Percentiles rank a stretch among this genome's conserved stretches.
Evolutionary conservation across 1,140 invertebrate species (phyloP).

Genomic region (Orchesella cincta): DNA sequence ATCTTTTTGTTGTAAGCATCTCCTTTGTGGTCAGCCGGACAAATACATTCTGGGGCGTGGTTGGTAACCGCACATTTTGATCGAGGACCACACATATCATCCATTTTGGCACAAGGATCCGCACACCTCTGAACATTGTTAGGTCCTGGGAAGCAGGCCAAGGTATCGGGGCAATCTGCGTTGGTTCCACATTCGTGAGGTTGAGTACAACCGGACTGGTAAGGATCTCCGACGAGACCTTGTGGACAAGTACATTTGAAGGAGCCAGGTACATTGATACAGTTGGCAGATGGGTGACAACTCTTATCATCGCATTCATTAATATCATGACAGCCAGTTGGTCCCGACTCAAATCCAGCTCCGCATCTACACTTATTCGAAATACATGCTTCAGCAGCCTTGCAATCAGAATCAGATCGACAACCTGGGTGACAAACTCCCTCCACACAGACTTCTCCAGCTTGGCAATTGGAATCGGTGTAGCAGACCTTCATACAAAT

Average conservation of each 20-base stretch:
- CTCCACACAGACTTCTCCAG: conserved; percentile 83
- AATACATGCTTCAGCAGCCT: conserved; percentile 74
- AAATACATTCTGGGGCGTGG: conserved; percentile 64
- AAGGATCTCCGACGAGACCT: conserved; percentile 77
- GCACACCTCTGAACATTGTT: conserved; percentile 62
- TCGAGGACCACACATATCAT: conserved; percentile 59
- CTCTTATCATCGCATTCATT: conserved; percentile 77
- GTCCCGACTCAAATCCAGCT: conserved; percentile 68
- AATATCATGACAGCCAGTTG: conserved; percentile 72
- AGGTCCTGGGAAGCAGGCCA: conserved; percentile 70
- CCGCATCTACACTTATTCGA: conserved; percentile 75
- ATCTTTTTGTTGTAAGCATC: conserved; percentile 67
- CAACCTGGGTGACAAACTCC: conserved; percentile 81
- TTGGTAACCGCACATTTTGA: conserved; percentile 39
- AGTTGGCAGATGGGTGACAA: conserved; percentile 76
- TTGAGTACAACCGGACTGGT: conserved; percentile 69
- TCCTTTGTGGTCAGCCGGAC: conserved; percentile 76
- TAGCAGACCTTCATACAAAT: conserved; percentile 83
- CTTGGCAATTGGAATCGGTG: conserved; percentile 81
- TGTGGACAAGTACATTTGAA: conserved; percentile 76
- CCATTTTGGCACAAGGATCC: conserved; percentile 67
- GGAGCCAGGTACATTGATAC: conserved; percentile 76
- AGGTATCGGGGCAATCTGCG: conserved; percentile 69
- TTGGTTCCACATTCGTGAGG: conserved; percentile 71
- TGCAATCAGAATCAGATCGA: conserved; percentile 76